phyloP scores from a whole-genome alignment of 2,797 vertebrate species.

The Semaprochilodus insignis region DNA sequence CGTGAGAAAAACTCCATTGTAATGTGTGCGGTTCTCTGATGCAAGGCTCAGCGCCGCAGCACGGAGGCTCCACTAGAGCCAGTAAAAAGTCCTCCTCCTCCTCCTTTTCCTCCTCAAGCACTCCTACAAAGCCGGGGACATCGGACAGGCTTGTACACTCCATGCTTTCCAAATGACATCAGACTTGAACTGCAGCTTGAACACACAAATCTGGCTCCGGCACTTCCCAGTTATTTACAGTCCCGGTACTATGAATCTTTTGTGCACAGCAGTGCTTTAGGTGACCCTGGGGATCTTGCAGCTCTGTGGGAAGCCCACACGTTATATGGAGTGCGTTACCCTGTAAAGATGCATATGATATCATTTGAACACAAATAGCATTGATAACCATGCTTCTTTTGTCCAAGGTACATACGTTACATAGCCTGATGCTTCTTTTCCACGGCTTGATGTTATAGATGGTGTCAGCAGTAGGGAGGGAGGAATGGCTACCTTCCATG shows the following conservation, averaged over 20 bases:
- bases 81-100: neutral
- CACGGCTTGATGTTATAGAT: neutral
- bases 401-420: conserved; percentile 16
- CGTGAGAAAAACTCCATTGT: neutral
- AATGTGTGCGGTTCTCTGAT: neutral
- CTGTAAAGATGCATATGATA: conserved; percentile 33
- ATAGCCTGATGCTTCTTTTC: neutral
- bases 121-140: conserved; percentile 32
- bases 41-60: neutral
- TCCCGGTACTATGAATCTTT: conserved; percentile 48
- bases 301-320: conserved; percentile 39
- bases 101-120: neutral
- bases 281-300: conserved; percentile 19
- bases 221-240: conserved; percentile 52
- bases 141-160: conserved; percentile 33
- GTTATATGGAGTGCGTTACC: conserved; percentile 19
- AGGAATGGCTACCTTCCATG: conserved; percentile 3
- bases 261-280: conserved; percentile 42
- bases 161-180: conserved; percentile 52
- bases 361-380: conserved; percentile 31
- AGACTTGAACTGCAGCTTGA: conserved; percentile 26
- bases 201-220: conserved; percentile 31
- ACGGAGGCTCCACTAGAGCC: neutral
- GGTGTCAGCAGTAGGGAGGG: neutral
- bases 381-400: neutral